A percentile compares a stretch with the other conserved stretches of the same genome.
Evolutionary conservation across 2,888 invertebrate species (phyloP).

Genomic region (Acanthoscelides obtectus): DNA sequence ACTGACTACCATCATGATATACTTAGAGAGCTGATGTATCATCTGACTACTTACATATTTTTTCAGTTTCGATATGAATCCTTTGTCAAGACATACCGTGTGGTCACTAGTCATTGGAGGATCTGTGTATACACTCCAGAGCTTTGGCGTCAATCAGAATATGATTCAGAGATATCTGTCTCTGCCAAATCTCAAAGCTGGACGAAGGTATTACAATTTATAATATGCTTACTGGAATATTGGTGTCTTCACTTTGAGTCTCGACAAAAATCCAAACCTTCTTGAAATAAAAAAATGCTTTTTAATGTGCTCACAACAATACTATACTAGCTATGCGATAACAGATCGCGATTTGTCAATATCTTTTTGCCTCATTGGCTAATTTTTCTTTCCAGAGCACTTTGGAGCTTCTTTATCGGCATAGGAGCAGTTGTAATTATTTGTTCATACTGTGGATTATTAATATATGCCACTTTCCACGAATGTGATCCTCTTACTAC

Average conservation of each 20-base stretch:
- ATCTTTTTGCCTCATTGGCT: no score
- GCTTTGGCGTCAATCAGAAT: conserved; percentile 74
- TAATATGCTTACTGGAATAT: no score
- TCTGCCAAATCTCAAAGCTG: conserved; percentile 63
- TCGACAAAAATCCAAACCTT: no score
- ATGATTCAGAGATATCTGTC: conserved; percentile 82
- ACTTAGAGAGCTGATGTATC: no score
- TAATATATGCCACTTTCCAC: conserved; percentile 69
- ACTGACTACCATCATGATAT: no score
- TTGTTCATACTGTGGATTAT: conserved; percentile 67
- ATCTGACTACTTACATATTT: no score
- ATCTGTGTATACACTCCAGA: conserved; percentile 69
- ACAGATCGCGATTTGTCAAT: no score
- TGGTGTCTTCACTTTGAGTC: no score
- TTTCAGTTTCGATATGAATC: conserved; percentile 67
- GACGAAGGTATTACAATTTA: conserved; percentile 60
- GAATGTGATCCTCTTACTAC: conserved; percentile 77
- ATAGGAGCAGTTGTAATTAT: conserved; percentile 57
- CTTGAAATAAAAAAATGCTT: no score
- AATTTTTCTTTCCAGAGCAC: conserved; percentile 57
- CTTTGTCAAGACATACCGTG: conserved; percentile 71
- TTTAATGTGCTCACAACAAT: no score
- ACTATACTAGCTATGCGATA: no score
- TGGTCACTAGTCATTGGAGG: conserved; percentile 75
- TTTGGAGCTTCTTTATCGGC: conserved; percentile 62